phyloP scores from a whole-genome alignment of 1,140 invertebrate genomes.

The Pseudomyrmex flavicornis region DNA sequence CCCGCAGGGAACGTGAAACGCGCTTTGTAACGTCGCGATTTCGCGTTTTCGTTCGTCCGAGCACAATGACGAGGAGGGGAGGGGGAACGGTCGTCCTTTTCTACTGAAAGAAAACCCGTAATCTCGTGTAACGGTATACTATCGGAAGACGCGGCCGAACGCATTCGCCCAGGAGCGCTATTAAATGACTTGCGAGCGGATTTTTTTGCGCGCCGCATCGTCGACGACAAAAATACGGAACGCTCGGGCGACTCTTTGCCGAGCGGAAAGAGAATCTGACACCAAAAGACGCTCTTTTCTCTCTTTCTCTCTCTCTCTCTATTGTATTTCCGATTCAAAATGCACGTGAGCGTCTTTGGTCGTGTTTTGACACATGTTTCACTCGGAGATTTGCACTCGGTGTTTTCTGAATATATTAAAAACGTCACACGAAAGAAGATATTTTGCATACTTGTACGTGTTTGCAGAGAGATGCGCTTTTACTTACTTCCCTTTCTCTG shows the following conservation, averaged over 20 bases:
- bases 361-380: not conserved
- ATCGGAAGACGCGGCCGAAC: slow-evolving; percentile 59
- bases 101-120: slow-evolving; percentile 59
- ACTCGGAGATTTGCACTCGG: not conserved
- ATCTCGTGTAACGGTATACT: slow-evolving; percentile 62
- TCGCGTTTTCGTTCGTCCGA: slow-evolving; percentile 64
- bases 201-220: slow-evolving; percentile 58
- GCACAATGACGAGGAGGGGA: slow-evolving; percentile 55
- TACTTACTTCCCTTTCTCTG: no score
- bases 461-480: not conserved
- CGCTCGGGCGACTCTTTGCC: slow-evolving; percentile 49
- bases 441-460: not conserved
- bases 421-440: not conserved
- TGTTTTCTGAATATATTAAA: slow-evolving; percentile 15
- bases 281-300: slow-evolving; percentile 32
- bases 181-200: slow-evolving; percentile 61
- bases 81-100: slow-evolving; percentile 44
- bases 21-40: slow-evolving; percentile 67
- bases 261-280: slow-evolving; percentile 53
- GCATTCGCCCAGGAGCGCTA: slow-evolving; percentile 54
- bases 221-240: slow-evolving; percentile 58
- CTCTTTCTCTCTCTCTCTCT: not conserved
- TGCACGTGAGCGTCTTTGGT: slow-evolving; percentile 41
- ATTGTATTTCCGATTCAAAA: slow-evolving; percentile 39
- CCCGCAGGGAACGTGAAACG: slow-evolving; percentile 72